Percentiles rank a stretch among this genome's conserved stretches.
Conservation (phyloP, 2,888 invertebrate genomes). For the Caenorhabditis sp. region DNA sequence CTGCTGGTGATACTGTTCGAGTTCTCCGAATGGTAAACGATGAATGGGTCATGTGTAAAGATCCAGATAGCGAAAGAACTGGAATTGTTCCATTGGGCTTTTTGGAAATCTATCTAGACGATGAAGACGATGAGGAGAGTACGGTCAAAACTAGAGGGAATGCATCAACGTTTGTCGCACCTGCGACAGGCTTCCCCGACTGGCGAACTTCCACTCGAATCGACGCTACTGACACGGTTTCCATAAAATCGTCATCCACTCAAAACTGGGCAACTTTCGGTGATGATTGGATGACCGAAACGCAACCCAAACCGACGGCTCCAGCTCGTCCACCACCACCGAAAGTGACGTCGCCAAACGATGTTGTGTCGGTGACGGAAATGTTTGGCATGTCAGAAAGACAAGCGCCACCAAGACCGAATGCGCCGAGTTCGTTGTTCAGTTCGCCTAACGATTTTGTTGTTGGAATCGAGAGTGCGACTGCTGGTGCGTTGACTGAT, state of each 20-base stretch:
- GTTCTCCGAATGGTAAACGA: slow-evolving; percentile 57
- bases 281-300: slow-evolving; percentile 42
- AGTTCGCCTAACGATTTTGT: slow-evolving; percentile 20
- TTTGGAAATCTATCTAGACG: slow-evolving; percentile 63
- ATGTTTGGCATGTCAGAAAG: slow-evolving; percentile 29
- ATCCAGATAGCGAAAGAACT: slow-evolving; percentile 53
- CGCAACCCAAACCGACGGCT: slow-evolving; percentile 25
- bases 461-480: slow-evolving; percentile 20
- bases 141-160: neutral
- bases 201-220: slow-evolving; percentile 21
- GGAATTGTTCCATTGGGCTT: slow-evolving; percentile 63
- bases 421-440: slow-evolving; percentile 8
- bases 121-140: slow-evolving; percentile 52
- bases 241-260: neutral
- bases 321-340: slow-evolving; percentile 54
- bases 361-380: slow-evolving; percentile 24
- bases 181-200: slow-evolving; percentile 10
- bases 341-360: slow-evolving; percentile 33
- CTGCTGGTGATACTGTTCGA: slow-evolving; percentile 58
- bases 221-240: slow-evolving; percentile 5
- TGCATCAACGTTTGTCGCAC: slow-evolving; percentile 10
- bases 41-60: slow-evolving; percentile 63
- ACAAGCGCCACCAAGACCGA: slow-evolving; percentile 5
- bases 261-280: slow-evolving; percentile 47
- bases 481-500: slow-evolving; percentile 20